phyloP scores from a whole-genome alignment of 2,888 invertebrate genomes.

The Idaea straminata region DNA sequence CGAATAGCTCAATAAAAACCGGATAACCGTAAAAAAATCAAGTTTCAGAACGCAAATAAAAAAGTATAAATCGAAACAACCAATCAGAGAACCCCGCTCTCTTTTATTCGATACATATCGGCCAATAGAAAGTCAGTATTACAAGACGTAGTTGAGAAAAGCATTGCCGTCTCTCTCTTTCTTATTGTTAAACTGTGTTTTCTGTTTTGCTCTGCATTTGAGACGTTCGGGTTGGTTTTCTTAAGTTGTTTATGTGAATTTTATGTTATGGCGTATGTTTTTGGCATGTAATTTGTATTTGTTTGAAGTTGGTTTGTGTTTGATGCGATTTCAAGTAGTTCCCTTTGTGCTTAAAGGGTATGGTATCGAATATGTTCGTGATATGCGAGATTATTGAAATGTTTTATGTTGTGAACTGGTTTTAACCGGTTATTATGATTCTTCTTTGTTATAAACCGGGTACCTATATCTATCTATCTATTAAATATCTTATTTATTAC shows the following conservation, averaged over 20 bases:
- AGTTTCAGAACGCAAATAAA: constrained; percentile 31
- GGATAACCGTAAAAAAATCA: constrained; percentile 48
- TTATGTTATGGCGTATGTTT: constrained; percentile 1
- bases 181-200: constrained; percentile 9
- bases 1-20: constrained; percentile 60
- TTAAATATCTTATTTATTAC: too few relatives aligned
- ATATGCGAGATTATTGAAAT: neutral
- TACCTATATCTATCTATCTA: too few relatives aligned
- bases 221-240: constrained; percentile 14
- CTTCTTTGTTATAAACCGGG: neutral
- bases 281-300: constrained; percentile 5
- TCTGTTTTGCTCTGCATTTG: constrained; percentile 26
- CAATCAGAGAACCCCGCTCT: constrained; percentile 38
- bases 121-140: constrained; percentile 44
- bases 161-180: neutral
- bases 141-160: constrained; percentile 2
- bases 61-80: constrained; percentile 34
- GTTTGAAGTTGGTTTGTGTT: constrained; percentile 4
- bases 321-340: neutral
- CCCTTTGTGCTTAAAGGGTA: neutral
- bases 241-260: constrained; percentile 3
- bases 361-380: neutral
- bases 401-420: neutral
- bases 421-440: neutral
- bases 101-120: constrained; percentile 51